phyloP scores from a whole-genome alignment of 2,797 vertebrate species.

The Semotilus atromaculatus region DNA sequence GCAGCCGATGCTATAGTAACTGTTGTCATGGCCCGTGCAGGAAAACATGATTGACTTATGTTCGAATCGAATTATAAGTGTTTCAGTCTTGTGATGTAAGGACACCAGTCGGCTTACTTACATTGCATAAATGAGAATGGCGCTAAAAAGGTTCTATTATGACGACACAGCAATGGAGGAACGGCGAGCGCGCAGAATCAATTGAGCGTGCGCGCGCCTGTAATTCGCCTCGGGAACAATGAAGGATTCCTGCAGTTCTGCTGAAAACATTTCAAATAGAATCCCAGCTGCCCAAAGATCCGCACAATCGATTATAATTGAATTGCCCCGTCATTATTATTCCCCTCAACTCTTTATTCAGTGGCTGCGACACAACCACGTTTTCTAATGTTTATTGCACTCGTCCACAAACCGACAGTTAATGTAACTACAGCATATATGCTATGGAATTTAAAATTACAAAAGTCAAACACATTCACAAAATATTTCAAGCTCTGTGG shows the following conservation, averaged over 20 bases:
- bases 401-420: background rate
- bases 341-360: constrained; percentile 65
- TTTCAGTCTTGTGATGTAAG: constrained; percentile 75
- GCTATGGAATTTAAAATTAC: background rate
- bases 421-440: background rate
- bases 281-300: constrained; percentile 71
- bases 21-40: constrained; percentile 66
- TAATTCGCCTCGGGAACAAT: constrained; percentile 75
- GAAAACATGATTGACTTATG: constrained; percentile 70
- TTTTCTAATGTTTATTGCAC: constrained; percentile 33
- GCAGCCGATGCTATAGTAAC: constrained; percentile 74
- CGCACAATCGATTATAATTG: constrained; percentile 74
- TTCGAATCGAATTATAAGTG: constrained; percentile 77
- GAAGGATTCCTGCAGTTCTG: constrained; percentile 81
- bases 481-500: constrained; percentile 14
- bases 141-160: constrained; percentile 78
- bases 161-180: constrained; percentile 73
- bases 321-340: constrained; percentile 70
- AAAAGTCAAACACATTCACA: background rate
- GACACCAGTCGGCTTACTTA: constrained; percentile 78
- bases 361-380: constrained; percentile 63
- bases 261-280: constrained; percentile 82
- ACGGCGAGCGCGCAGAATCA: constrained; percentile 69
- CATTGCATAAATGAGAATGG: constrained; percentile 78
- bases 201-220: constrained; percentile 73